Conservation (phyloP, 1,140 invertebrate species). For the Drosophila nasuta region DNA sequence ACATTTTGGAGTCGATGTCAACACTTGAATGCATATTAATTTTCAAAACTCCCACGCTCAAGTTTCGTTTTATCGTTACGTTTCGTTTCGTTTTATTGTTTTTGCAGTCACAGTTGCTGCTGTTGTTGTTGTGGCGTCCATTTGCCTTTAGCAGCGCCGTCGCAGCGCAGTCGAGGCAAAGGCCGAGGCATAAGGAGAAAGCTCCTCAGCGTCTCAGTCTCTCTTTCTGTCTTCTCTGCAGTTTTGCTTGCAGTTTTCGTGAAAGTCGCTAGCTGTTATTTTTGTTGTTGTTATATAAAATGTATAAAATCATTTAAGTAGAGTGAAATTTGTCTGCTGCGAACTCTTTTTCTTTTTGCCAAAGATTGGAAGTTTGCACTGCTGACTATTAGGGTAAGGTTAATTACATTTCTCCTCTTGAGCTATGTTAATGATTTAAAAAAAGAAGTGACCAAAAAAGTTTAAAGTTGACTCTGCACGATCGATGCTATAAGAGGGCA, state of each 20-base stretch:
- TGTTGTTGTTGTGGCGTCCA: constrained; percentile 54
- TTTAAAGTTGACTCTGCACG: background rate
- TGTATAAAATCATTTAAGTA: constrained; percentile 78
- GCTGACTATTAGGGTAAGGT: constrained; percentile 22
- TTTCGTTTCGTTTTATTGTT: constrained; percentile 59
- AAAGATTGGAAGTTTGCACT: constrained; percentile 37
- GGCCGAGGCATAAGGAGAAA: constrained; percentile 70
- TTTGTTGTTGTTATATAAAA: constrained; percentile 73
- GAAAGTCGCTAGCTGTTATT: constrained; percentile 67
- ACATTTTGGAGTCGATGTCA: constrained; percentile 55
- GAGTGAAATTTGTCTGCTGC: constrained; percentile 72
- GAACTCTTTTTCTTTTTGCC: constrained; percentile 32
- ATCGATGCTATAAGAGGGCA: constrained; percentile 5
- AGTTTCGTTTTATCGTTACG: constrained; percentile 59
- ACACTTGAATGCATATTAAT: constrained; percentile 79
- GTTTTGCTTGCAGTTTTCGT: constrained; percentile 80
- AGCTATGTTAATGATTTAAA: constrained; percentile 15
- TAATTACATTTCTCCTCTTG: constrained; percentile 23
- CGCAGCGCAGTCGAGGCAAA: constrained; percentile 31
- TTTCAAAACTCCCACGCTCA: constrained; percentile 81
- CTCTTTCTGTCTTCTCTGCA: constrained; percentile 47
- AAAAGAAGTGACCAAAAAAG: background rate
- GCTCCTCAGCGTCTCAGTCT: constrained; percentile 48
- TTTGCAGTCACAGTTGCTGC: constrained; percentile 19
- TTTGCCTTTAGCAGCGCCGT: constrained; percentile 60